phyloP scores from a whole-genome alignment of 2,888 invertebrate species.

The Pegoplata infirma region DNA sequence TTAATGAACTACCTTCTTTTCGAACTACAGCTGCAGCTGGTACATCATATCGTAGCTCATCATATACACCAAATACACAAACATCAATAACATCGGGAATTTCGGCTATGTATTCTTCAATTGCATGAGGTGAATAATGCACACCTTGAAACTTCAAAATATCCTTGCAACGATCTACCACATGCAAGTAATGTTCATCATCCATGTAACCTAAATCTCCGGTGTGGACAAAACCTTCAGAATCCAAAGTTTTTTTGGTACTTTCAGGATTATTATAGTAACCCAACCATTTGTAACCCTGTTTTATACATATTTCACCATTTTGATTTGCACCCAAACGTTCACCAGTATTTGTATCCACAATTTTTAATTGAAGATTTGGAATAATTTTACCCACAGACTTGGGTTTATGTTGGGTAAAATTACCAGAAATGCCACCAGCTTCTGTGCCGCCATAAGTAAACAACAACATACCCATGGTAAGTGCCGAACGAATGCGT shows the following conservation, averaged over 20 bases:
- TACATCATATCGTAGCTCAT: slow-evolving; percentile 69
- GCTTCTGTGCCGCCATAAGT: slow-evolving; percentile 71
- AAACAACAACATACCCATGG: slow-evolving; percentile 64
- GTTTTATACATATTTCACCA: slow-evolving; percentile 70
- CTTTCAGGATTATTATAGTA: slow-evolving; percentile 68
- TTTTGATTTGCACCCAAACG: slow-evolving; percentile 64
- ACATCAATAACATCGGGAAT: slow-evolving; percentile 48
- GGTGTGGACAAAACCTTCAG: slow-evolving; percentile 70
- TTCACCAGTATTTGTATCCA: slow-evolving; percentile 65
- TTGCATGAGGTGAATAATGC: slow-evolving; percentile 44
- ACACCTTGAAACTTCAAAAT: slow-evolving; percentile 68
- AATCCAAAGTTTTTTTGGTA: slow-evolving; percentile 65
- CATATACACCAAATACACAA: slow-evolving; percentile 57
- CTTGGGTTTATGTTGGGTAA: slow-evolving; percentile 50
- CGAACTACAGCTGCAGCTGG: slow-evolving; percentile 73
- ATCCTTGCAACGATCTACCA: slow-evolving; percentile 73
- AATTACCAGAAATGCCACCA: slow-evolving; percentile 52
- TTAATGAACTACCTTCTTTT: slow-evolving; percentile 66
- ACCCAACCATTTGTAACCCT: slow-evolving; percentile 67
- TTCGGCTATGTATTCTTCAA: slow-evolving; percentile 36
- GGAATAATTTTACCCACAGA: slow-evolving; percentile 67
- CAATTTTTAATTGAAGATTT: slow-evolving; percentile 67
- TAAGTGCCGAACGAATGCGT: slow-evolving; percentile 65
- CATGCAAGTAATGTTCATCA: slow-evolving; percentile 68
- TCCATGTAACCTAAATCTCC: slow-evolving; percentile 75